Percentiles rank a stretch among this genome's conserved stretches.
phyloP scores from a whole-genome alignment of 2,888 invertebrate genomes.

The Rapana venosa region DNA sequence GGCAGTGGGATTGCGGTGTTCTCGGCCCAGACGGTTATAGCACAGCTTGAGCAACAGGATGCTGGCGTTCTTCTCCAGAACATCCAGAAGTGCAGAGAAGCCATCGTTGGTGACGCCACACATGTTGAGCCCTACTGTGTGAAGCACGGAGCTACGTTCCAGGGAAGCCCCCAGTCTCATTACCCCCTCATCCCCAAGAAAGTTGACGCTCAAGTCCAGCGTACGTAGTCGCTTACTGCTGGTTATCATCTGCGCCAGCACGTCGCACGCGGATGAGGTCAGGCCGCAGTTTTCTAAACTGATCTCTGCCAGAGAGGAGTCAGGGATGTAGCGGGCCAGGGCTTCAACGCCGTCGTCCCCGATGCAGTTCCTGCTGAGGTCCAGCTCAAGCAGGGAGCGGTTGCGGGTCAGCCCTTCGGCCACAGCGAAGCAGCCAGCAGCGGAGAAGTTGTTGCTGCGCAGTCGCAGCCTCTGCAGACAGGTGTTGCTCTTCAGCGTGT shows the following conservation, averaged over 20 bases:
- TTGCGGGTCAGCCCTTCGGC: constrained; percentile 70
- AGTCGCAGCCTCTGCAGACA: constrained; percentile 70
- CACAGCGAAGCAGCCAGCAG: constrained; percentile 70
- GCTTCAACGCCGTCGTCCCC: constrained; percentile 69
- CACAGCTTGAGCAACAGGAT: constrained; percentile 73
- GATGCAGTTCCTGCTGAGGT: constrained; percentile 74
- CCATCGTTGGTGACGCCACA: constrained; percentile 75
- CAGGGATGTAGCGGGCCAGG: constrained; percentile 69
- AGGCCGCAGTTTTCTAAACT: constrained; percentile 75
- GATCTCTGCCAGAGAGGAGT: constrained; percentile 67
- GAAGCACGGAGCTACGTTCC: constrained; percentile 66
- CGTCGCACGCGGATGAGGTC: constrained; percentile 66
- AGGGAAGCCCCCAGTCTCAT: constrained; percentile 69
- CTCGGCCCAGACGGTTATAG: constrained; percentile 74
- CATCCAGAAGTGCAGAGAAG: constrained; percentile 71
- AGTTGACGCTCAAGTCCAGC: constrained; percentile 74
- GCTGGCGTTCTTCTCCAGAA: constrained; percentile 70
- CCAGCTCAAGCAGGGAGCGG: constrained; percentile 67
- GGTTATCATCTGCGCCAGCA: constrained; percentile 69
- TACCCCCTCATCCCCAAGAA: constrained; percentile 70
- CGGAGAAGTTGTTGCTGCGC: constrained; percentile 70
- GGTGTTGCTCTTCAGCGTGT: constrained; percentile 66
- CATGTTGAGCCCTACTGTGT: constrained; percentile 75
- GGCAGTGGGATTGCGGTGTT: constrained; percentile 62
- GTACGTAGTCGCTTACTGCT: constrained; percentile 67